phyloP scores from a whole-genome alignment of 2,113 vertebrate genomes.

The Vimba vimba region DNA sequence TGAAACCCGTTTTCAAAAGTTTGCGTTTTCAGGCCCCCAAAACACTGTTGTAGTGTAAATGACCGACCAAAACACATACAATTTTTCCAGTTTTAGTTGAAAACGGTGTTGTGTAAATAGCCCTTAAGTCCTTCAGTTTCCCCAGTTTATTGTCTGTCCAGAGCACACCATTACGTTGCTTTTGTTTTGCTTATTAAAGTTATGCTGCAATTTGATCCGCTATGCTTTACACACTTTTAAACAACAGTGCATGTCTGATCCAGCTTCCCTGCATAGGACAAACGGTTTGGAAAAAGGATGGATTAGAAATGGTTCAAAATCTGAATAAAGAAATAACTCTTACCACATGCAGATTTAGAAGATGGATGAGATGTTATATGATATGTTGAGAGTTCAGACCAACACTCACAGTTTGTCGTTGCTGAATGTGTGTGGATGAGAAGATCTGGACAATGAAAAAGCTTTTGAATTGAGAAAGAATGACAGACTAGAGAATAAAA shows the following conservation, averaged over 20 bases:
- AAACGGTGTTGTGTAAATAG: too few relatives aligned
- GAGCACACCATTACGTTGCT: too few relatives aligned
- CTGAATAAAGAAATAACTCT: background rate
- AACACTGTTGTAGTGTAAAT: too few relatives aligned
- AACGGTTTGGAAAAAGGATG: background rate
- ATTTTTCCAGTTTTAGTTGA: too few relatives aligned
- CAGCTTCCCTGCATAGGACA: background rate
- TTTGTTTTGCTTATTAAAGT: too few relatives aligned
- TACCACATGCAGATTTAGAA: background rate
- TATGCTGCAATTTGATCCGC: too few relatives aligned
- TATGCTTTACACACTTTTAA: background rate
- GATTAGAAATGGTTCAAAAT: background rate
- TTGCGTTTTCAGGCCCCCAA: too few relatives aligned
- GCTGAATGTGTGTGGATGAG: background rate
- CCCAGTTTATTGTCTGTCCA: too few relatives aligned
- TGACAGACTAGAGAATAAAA: conserved; percentile 5
- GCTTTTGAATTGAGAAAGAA: background rate
- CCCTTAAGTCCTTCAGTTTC: too few relatives aligned
- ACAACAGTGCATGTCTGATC: background rate
- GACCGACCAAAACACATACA: too few relatives aligned
- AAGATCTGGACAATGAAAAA: conserved; percentile 3
- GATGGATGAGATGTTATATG: background rate
- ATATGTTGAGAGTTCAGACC: background rate
- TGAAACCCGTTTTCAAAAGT: too few relatives aligned
- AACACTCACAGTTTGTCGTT: background rate